phyloP scores from a whole-genome alignment of 1,140 invertebrate genomes.

The Sitobion miscanthi region DNA sequence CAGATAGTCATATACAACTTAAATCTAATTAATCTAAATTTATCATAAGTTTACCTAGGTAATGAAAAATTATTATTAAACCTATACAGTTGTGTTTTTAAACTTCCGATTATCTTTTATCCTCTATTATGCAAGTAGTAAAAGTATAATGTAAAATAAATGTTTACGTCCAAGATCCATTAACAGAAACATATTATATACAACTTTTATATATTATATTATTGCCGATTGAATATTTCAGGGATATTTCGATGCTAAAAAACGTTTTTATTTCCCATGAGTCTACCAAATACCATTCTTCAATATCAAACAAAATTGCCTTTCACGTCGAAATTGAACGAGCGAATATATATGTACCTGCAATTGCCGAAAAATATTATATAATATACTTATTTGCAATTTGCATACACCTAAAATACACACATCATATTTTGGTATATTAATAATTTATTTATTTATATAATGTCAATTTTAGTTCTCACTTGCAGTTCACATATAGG shows the following conservation, averaged over 20 bases:
- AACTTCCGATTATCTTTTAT: background rate
- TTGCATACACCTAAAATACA: background rate
- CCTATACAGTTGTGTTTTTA: background rate
- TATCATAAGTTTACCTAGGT: background rate
- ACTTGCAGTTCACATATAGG: background rate
- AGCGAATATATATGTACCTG: background rate
- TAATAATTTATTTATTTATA: background rate
- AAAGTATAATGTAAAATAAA: background rate
- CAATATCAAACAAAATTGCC: background rate
- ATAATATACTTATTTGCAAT: background rate
- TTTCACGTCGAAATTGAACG: background rate
- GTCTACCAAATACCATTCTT: background rate
- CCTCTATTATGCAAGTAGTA: background rate
- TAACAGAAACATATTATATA: background rate
- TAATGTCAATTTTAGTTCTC: background rate
- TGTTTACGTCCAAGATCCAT: background rate
- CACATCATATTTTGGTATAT: background rate
- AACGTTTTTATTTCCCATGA: background rate
- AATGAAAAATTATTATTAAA: conserved; percentile 1
- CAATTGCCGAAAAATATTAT: background rate
- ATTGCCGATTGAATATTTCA: background rate
- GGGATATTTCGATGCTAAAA: background rate
- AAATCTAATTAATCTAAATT: background rate
- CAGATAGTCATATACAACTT: background rate
- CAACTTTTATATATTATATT: background rate